Evolutionary conservation across 92 coral and sea anemone genomes (phyloP).

Genomic region (Porites cylindrica): DNA sequence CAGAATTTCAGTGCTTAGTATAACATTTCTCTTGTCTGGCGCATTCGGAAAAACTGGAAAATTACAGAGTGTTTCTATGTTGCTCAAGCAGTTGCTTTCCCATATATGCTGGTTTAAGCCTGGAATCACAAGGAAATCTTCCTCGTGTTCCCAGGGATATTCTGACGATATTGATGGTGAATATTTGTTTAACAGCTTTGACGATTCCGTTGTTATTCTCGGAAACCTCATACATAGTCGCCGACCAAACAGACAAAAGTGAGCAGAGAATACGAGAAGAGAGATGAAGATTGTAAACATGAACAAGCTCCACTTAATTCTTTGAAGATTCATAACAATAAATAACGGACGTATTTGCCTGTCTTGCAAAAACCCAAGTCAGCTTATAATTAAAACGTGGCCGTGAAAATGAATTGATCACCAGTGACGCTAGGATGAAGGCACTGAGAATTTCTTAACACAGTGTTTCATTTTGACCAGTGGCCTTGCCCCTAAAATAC

Average conservation of each 20-base stretch:
- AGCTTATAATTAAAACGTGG: too few relatives aligned
- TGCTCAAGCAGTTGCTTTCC: conserved; percentile 42
- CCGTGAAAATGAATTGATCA: too few relatives aligned
- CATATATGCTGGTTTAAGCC: conserved; percentile 55
- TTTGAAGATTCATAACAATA: background rate
- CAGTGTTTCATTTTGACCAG: too few relatives aligned
- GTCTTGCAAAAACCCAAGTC: too few relatives aligned
- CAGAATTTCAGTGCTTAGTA: conserved; percentile 1
- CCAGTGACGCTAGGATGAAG: too few relatives aligned
- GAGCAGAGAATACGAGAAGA: background rate
- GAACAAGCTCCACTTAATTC: background rate
- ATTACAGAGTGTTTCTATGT: conserved; percentile 33
- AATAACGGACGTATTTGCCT: too few relatives aligned
- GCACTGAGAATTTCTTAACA: too few relatives aligned
- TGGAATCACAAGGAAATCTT: background rate
- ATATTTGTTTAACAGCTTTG: background rate
- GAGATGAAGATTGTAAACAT: background rate
- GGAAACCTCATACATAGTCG: background rate
- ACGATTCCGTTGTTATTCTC: background rate
- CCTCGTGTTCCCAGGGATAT: background rate
- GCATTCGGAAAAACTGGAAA: conserved; percentile 66
- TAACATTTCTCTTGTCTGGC: conserved; percentile 41
- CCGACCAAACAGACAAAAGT: background rate
- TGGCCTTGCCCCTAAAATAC: too few relatives aligned
- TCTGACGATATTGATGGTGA: background rate